Base-by-base conservation (phyloP, 1,140 invertebrate species). In the Episyrphus balteatus region DNA sequence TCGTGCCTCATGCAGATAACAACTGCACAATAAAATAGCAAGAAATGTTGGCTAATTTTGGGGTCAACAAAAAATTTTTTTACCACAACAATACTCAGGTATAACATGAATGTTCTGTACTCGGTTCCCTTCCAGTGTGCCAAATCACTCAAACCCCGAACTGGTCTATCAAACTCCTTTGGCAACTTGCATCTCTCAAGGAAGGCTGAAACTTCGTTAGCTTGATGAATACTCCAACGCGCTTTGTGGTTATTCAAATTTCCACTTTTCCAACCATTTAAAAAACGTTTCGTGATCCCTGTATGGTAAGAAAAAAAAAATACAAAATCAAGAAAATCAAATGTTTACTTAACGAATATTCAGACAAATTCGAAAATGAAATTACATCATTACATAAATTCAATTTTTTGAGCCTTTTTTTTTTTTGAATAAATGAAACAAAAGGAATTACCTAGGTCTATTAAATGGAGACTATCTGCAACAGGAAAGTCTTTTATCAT, bases 401-500 rank as follows among this genome's bases (percentile, higher is more conserved):
- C n/a, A n/a, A n/a, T n/a, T n/a, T n/a, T n/a, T n/a, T n/a, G n/a
- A n/a, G n/a, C n/a, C n/a, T n/a, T n/a, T n/a, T n/a, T n/a, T n/a
- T n/a, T n/a, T n/a, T n/a, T n/a, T n/a, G n/a, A n/a, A n/a, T n/a
- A n/a, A n/a, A n/a, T n/a, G n/a, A n/a, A n/a, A n/a, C n/a, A n/a
- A n/a, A n/a, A n/a, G n/a, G n/a, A n/a, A n/a, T n/a, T 44, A 17
- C 58, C 56, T 14, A 55, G 45, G 36, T 60, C 49, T 11, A 60
- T 50, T 26, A 58, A 46, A 46, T 60, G 54, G 14, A 57, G 31
- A 14, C 47, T 48, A 51, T 60, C 58, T n/a, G 17, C 47, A 3
- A 56, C 51, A 15, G 52, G 52, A 53, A 58, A 58, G 41, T 48
- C 47, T 42, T 55, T 42, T 10, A 61, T 33, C 55, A 61, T 57